Conservation (phyloP, 2,888 invertebrate genomes). For the Spilarctia lutea region DNA sequence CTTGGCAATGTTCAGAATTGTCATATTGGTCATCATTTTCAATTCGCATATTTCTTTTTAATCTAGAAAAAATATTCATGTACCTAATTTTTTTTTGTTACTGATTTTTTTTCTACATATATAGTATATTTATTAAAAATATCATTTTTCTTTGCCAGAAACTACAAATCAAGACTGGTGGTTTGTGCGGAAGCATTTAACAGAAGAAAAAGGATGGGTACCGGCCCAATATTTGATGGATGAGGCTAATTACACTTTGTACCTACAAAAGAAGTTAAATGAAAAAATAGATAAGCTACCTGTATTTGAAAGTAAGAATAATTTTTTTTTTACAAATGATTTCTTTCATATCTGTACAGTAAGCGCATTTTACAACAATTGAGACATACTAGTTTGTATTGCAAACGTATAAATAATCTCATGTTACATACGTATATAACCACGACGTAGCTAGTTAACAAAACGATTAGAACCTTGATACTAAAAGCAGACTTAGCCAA, state of each 20-base stretch:
- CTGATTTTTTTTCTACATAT: not conserved
- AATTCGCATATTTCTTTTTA: not conserved
- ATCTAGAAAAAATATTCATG: too few species aligned
- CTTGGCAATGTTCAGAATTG: not conserved
- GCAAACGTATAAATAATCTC: too few species aligned
- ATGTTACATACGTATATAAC: not conserved
- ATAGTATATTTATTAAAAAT: not conserved
- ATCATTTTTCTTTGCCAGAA: constrained; percentile 77
- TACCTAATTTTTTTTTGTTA: not conserved
- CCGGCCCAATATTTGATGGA: constrained; percentile 95
- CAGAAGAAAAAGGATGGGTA: constrained; percentile 97
- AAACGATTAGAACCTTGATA: not conserved
- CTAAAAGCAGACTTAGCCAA: not conserved
- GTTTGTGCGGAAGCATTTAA: constrained; percentile 95
- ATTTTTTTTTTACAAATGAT: not conserved
- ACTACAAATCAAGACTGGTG: constrained; percentile 96
- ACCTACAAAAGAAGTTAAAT: constrained; percentile 94
- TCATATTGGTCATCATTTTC: not conserved
- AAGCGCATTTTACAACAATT: too few species aligned
- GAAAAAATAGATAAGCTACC: constrained; percentile 97
- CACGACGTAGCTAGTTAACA: not conserved
- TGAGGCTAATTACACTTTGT: constrained; percentile 92
- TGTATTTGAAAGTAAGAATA: constrained; percentile 94
- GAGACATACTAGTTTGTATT: too few species aligned
- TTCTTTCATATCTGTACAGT: not conserved